Evolutionary conservation across 23 tunicate genomes (phyloP).

Genomic region (Botrylloides violaceus): DNA sequence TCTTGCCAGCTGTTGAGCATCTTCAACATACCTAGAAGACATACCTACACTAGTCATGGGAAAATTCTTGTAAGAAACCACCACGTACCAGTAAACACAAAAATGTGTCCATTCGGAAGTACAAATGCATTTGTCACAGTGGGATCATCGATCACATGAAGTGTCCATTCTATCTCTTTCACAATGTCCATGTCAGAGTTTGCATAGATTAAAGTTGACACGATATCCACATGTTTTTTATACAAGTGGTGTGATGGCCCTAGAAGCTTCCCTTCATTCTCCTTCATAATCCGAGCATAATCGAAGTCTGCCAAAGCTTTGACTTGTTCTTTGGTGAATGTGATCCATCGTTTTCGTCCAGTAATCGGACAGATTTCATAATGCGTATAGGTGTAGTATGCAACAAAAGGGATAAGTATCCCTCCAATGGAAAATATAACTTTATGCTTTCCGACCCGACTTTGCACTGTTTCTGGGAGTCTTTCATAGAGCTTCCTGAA

Average conservation of each 20-base stretch:
- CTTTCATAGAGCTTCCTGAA: slow-evolving; percentile 45
- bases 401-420: slow-evolving; percentile 13
- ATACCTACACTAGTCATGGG: not conserved
- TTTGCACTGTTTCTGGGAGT: slow-evolving; percentile 41
- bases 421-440: slow-evolving; percentile 9
- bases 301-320: slow-evolving; percentile 46
- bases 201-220: slow-evolving; percentile 17
- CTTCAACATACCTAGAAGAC: slow-evolving; percentile 53
- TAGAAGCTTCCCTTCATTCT: slow-evolving; percentile 22
- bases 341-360: slow-evolving; percentile 82
- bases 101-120: slow-evolving; percentile 82
- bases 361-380: slow-evolving; percentile 68
- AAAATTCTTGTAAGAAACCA: too few relatives aligned
- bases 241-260: slow-evolving; percentile 19
- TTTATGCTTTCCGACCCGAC: slow-evolving; percentile 37
- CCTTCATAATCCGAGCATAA: slow-evolving; percentile 14
- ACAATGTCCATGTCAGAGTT: slow-evolving; percentile 57
- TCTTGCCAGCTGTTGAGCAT: slow-evolving; percentile 60
- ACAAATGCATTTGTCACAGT: slow-evolving; percentile 70
- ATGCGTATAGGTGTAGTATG: slow-evolving; percentile 63
- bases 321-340: slow-evolving; percentile 70
- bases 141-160: slow-evolving; percentile 57
- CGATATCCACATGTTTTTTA: slow-evolving; percentile 25
- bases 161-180: slow-evolving; percentile 52
- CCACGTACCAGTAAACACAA: slow-evolving; percentile 77